Base-by-base conservation (phyloP, 1,140 invertebrate species). In the Drosophila subpulchrella region DNA sequence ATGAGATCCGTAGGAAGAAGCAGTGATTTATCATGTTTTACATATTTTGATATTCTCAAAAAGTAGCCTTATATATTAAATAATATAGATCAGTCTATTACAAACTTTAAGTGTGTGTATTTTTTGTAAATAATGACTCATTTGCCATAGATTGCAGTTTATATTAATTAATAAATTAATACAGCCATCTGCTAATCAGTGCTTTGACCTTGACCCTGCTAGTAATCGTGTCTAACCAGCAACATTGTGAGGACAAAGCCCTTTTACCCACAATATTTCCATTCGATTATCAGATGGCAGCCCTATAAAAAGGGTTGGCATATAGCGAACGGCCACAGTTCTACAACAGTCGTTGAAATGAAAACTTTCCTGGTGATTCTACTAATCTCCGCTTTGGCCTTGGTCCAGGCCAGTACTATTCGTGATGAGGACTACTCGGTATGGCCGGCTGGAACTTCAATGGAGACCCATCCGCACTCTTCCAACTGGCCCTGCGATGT, bases 401-500 rank as follows among this genome's bases (percentile, higher is more conserved):
- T 74, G 8, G 57, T 41, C 10, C 57, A 51, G 30, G 76, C 72
- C 10, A 48, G 48, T n/a, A 74, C 48, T 4, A 39, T 61, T 44
- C 30, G 38, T 8, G 46, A 15, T 20, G 83, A 79, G 5, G 60
- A 74, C 13, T 15, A 30, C 27, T 10, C 24, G 13, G 27, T 6
- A 1, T 2, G 2, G 7, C 47, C 13, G 17, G 24, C 15, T 4
- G 10, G 3, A 0, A 10, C 12, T 4, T 58, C 6, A 7, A 17
- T 38, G 15, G 20, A 1, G 12, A 0, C 1, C 0, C 63, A 71
- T 24, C 55, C 44, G 2, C 67, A 73, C 34, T 54, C 72, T 4
- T 24, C 27, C 0, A 3, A 63, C 4, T 88, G 84, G 84, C 76
- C 80, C 20, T 62, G 61, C 6, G 84, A 89, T 47, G 73, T 88